A percentile compares a stretch with the other conserved stretches of the same genome.
phyloP scores from a whole-genome alignment of 2,797 vertebrate species.

The Neopelma chrysocephalum region DNA sequence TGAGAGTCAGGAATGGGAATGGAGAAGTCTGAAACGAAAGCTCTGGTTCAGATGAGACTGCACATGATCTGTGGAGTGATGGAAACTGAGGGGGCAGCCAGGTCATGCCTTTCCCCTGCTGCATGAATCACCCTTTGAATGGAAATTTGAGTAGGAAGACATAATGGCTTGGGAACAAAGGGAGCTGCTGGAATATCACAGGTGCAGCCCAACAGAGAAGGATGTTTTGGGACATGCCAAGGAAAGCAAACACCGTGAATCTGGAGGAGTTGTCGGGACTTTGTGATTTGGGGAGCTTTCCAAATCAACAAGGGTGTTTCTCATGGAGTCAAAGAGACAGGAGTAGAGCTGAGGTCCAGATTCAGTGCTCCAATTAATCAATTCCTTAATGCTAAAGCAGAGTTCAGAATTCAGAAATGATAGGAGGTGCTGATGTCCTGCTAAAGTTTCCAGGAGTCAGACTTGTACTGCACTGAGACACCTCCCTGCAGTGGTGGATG shows the following conservation, averaged over 20 bases:
- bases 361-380: not conserved
- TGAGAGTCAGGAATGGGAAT: not conserved
- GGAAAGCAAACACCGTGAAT: constrained; percentile 62
- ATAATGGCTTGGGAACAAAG: constrained; percentile 64
- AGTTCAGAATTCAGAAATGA: not conserved
- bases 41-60: not conserved
- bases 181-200: constrained; percentile 60
- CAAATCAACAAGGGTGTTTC: constrained; percentile 39
- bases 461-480: not conserved
- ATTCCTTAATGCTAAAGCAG: not conserved
- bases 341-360: not conserved
- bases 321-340: not conserved
- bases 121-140: constrained; percentile 60
- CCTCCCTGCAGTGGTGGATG: not conserved
- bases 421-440: not conserved
- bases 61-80: constrained; percentile 43
- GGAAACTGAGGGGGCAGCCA: constrained; percentile 67
- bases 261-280: constrained; percentile 54
- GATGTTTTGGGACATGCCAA: constrained; percentile 55
- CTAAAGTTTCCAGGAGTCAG: not conserved
- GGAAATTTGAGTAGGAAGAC: constrained; percentile 69
- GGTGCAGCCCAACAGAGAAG: constrained; percentile 57
- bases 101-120: constrained; percentile 61
- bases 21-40: constrained; percentile 26
- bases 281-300: constrained; percentile 51